A percentile compares a stretch with the other conserved stretches of the same genome.
phyloP scores from a whole-genome alignment of 2,888 invertebrate genomes.

The Drosophila fulvimacula region DNA sequence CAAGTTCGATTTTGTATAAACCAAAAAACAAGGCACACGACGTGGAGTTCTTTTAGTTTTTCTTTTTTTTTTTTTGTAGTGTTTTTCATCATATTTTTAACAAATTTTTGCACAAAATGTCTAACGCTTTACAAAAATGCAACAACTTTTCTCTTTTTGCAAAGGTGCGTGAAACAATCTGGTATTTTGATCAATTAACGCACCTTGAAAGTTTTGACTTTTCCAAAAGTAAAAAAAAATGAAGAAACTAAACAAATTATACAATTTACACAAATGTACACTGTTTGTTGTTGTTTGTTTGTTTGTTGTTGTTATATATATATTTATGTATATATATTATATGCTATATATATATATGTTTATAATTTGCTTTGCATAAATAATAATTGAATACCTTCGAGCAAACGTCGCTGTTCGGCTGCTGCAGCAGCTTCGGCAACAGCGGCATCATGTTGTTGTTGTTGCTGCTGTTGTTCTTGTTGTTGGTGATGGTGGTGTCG shows the following conservation, averaged over 20 bases:
- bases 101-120: constrained; percentile 66
- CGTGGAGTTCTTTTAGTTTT: constrained; percentile 54
- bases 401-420: constrained; percentile 84
- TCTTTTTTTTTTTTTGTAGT: constrained; percentile 37
- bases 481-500: constrained; percentile 44
- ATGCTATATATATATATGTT: constrained; percentile 50
- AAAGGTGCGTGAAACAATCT: constrained; percentile 25
- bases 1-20: constrained; percentile 44
- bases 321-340: constrained; percentile 51
- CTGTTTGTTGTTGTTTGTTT: constrained; percentile 43
- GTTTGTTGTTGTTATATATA: constrained; percentile 44
- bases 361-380: constrained; percentile 54
- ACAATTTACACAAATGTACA: constrained; percentile 57
- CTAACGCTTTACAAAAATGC: constrained; percentile 39
- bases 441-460: constrained; percentile 69
- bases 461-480: constrained; percentile 65
- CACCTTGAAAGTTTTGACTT: constrained; percentile 22
- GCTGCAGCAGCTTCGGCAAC: constrained; percentile 78
- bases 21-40: constrained; percentile 58
- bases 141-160: constrained; percentile 6
- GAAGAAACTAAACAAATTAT: constrained; percentile 46
- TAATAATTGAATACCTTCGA: constrained; percentile 84
- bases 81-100: constrained; percentile 63
- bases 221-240: constrained; percentile 21
- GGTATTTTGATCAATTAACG: constrained; percentile 11